Percentiles rank a stretch among this genome's conserved stretches.
Evolutionary conservation across 2,797 vertebrate species (phyloP).

Genomic region (Peromyscus melanophrys): DNA sequence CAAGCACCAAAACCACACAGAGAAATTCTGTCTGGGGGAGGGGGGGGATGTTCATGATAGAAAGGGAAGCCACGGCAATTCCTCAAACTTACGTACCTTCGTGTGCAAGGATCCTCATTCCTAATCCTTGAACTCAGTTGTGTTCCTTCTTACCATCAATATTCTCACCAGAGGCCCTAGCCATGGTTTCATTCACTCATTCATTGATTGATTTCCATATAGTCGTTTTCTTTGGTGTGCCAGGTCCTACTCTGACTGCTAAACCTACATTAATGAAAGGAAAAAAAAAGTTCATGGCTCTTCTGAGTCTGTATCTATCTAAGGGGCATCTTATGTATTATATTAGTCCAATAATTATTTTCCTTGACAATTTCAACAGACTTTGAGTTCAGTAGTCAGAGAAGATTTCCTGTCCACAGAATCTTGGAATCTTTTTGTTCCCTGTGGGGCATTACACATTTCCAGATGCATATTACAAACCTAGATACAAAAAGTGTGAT

Average conservation of each 20-base stretch:
- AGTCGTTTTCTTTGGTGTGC: neutral
- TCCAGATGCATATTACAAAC: neutral
- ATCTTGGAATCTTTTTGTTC: neutral
- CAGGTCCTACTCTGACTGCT: neutral
- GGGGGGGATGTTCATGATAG: neutral
- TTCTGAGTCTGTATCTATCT: neutral
- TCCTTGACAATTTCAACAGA: slow-evolving; percentile 15
- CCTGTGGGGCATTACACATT: neutral
- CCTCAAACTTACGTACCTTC: neutral
- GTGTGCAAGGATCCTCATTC: neutral
- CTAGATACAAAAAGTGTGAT: neutral
- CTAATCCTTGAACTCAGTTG: neutral
- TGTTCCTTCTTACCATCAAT: neutral
- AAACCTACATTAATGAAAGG: neutral
- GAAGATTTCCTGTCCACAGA: neutral
- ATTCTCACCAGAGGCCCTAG: neutral
- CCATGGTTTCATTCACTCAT: neutral
- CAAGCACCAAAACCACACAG: no score
- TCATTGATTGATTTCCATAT: neutral
- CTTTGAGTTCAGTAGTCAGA: slow-evolving; percentile 13
- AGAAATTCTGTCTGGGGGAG: no score
- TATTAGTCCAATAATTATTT: neutral
- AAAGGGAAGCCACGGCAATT: neutral
- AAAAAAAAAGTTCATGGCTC: neutral
- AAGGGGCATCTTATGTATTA: neutral